Percentiles rank a stretch among this genome's conserved stretches.
Conservation (phyloP, 2,888 invertebrate species). For the Agrochola lychnidis region DNA sequence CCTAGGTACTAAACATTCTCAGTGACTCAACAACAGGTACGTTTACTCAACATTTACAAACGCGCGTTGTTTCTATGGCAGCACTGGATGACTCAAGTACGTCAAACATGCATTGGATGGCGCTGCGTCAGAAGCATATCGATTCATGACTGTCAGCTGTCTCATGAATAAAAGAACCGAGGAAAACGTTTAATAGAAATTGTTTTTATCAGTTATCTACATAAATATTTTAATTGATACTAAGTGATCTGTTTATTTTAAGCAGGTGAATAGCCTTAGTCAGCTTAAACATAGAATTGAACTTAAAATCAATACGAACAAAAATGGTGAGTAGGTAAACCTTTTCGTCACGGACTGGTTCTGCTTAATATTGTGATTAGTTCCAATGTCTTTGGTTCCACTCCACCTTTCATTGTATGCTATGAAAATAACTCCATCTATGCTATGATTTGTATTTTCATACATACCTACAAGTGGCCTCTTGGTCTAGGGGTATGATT, state of each 20-base stretch:
- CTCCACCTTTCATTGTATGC: not conserved
- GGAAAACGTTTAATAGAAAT: slow-evolving; percentile 5
- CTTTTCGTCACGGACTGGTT: not conserved
- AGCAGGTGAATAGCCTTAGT: not conserved
- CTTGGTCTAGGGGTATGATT: slow-evolving; percentile 94
- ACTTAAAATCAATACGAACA: not conserved
- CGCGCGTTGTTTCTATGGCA: slow-evolving; percentile 9
- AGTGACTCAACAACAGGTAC: not conserved
- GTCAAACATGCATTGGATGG: slow-evolving; percentile 39
- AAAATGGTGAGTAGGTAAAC: slow-evolving; percentile 19
- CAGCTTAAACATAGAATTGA: not conserved
- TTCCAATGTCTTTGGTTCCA: not conserved
- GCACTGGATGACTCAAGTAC: slow-evolving; percentile 19
- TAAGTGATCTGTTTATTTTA: not conserved
- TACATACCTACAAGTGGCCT: slow-evolving; percentile 79
- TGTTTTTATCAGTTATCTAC: not conserved
- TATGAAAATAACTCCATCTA: slow-evolving; percentile 49
- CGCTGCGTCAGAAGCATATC: slow-evolving; percentile 43
- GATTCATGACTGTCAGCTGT: slow-evolving; percentile 32
- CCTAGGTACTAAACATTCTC: slow-evolving; percentile 1
- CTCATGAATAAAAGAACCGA: slow-evolving; percentile 36
- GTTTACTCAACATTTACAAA: slow-evolving; percentile 2
- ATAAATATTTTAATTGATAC: not conserved
- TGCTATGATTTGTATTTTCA: slow-evolving; percentile 56
- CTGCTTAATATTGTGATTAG: not conserved